These are phyloP conservation scores for Pogona vitticeps DNA, from an alignment of 2,113 vertebrate genomes.

Conservation along the genomic window DNA sequence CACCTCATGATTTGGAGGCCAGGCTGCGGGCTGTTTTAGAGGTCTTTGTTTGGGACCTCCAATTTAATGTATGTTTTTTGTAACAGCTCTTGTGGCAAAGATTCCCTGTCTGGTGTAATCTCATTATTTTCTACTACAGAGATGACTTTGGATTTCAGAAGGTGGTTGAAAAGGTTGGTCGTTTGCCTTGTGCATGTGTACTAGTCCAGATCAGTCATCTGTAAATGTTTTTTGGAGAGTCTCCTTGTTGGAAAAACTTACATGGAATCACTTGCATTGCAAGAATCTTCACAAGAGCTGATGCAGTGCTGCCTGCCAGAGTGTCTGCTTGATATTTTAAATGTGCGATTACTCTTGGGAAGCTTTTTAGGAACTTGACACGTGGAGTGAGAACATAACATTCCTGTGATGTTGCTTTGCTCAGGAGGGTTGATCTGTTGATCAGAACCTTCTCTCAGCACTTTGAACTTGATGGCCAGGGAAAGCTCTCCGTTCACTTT, in stretches of 20 bases:
- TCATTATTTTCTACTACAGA: too few relatives aligned
- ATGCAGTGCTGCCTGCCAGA: background rate
- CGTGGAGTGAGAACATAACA: background rate
- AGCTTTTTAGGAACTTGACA: conserved; percentile 2
- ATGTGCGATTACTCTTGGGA: background rate
- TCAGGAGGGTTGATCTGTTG: background rate
- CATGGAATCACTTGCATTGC: background rate
- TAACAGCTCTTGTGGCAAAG: background rate
- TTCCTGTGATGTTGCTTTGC: background rate
- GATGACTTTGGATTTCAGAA: too few relatives aligned
- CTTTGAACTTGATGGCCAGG: background rate
- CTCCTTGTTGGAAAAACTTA: background rate
- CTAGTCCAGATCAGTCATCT: background rate
- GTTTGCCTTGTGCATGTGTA: too few relatives aligned
- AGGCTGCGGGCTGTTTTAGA: background rate
- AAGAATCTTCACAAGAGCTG: background rate
- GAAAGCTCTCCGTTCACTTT: background rate
- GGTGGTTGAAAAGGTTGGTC: too few relatives aligned
- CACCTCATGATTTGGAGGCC: background rate
- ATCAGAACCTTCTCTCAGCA: conserved; percentile 11
- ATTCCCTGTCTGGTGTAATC: too few relatives aligned
- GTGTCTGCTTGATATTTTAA: background rate
- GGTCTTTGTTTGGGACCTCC: background rate
- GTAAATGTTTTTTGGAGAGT: background rate
- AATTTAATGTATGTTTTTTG: background rate